A percentile compares a stretch with the other conserved stretches of the same genome.
Evolutionary conservation across 2,888 invertebrate species (phyloP).

Genomic region (Oxycera nigricornis): DNA sequence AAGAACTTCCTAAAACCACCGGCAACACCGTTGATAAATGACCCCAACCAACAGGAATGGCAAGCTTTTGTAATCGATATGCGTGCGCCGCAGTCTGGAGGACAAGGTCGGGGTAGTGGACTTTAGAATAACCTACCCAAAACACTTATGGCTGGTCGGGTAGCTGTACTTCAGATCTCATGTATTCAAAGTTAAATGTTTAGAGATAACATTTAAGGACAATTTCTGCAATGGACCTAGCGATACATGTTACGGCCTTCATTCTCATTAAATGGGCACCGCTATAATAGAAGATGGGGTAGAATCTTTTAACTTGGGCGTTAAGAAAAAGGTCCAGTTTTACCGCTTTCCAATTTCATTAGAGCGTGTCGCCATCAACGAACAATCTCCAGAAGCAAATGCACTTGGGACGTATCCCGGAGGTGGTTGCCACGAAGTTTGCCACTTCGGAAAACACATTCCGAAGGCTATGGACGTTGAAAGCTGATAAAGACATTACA

Average conservation of each 20-base stretch:
- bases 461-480: background rate
- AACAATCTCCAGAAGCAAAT: background rate
- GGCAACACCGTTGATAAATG: background rate
- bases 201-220: too few species aligned
- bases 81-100: conserved; percentile 43
- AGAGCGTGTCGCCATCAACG: background rate
- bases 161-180: background rate
- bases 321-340: background rate
- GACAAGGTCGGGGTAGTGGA: conserved; percentile 43
- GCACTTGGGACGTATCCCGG: background rate
- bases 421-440: too few species aligned
- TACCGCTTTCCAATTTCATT: background rate
- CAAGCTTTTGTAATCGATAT: conserved; percentile 42
- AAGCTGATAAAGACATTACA: background rate
- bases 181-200: too few species aligned
- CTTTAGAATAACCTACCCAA: conserved; percentile 18
- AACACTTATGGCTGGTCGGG: conserved; percentile 9
- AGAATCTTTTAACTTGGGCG: too few species aligned
- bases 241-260: background rate
- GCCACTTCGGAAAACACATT: too few species aligned
- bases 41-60: background rate
- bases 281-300: too few species aligned
- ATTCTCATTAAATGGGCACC: background rate
- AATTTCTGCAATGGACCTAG: background rate
- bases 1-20: background rate